These are phyloP conservation scores for Solenopsis invicta DNA, from an alignment of 1,140 invertebrate genomes.

Conservation along the genomic window DNA sequence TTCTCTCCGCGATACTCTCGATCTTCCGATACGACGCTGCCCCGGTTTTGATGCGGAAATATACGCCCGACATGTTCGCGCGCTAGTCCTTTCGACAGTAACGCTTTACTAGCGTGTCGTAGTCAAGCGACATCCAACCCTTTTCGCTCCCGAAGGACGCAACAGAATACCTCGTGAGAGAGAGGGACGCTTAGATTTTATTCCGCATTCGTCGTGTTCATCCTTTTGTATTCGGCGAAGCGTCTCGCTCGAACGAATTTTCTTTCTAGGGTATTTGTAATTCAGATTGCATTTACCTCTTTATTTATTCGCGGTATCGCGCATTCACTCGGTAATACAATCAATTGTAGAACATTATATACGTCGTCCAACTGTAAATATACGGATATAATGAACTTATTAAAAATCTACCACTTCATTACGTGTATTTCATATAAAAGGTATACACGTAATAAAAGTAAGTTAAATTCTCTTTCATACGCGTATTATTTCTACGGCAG, in stretches of 20 bases:
- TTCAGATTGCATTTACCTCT: conserved; percentile 9
- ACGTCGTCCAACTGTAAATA: neutral
- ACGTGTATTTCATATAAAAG: neutral
- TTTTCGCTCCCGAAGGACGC: neutral
- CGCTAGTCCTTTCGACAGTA: conserved; percentile 12
- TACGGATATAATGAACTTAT: neutral
- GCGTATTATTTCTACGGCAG: neutral
- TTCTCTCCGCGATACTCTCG: conserved; percentile 37
- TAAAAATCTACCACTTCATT: neutral
- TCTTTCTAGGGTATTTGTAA: conserved; percentile 6
- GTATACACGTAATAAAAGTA: neutral
- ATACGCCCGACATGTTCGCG: conserved; percentile 29
- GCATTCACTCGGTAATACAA: conserved; percentile 3
- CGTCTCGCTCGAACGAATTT: neutral
- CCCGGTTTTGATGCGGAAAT: conserved; percentile 44
- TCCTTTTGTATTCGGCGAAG: conserved; percentile 21
- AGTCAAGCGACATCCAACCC: conserved; percentile 26
- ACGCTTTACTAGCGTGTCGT: conserved; percentile 37
- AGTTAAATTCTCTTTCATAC: neutral
- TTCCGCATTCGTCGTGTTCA: neutral
- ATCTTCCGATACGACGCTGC: conserved; percentile 44
- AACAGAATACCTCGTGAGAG: conserved; percentile 35
- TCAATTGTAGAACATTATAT: conserved; percentile 23
- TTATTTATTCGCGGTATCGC: neutral
- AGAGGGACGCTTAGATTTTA: conserved; percentile 51